A percentile compares a stretch with the other conserved stretches of the same genome.
phyloP scores from a whole-genome alignment of 1,140 invertebrate species.

The Drosophila oshimai region DNA sequence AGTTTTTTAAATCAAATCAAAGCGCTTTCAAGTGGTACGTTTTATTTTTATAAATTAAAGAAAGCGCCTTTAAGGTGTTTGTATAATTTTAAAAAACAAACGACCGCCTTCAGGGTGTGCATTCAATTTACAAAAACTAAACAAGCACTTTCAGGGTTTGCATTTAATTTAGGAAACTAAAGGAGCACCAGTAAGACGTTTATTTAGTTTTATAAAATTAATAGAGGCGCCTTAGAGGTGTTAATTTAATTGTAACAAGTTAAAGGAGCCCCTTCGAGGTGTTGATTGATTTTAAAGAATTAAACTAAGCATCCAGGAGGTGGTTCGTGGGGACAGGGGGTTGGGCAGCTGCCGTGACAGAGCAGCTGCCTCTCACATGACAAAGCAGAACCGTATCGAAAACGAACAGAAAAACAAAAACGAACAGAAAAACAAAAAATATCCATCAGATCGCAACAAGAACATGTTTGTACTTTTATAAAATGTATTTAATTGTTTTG shows the following conservation, averaged over 20 bases:
- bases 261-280: background rate
- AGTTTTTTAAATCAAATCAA: background rate
- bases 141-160: background rate
- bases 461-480: constrained; percentile 70
- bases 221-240: background rate
- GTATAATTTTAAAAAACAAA: background rate
- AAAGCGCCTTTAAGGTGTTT: background rate
- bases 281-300: background rate
- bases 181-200: too few species aligned
- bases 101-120: background rate
- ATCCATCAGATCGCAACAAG: constrained; percentile 22
- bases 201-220: background rate
- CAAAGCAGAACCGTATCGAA: constrained; percentile 43
- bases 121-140: background rate
- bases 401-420: constrained; percentile 3
- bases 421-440: constrained; percentile 19
- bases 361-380: constrained; percentile 38
- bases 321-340: background rate
- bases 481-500: constrained; percentile 70
- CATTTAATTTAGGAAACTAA: background rate
- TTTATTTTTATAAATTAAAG: background rate
- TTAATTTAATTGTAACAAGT: background rate
- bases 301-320: background rate
- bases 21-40: background rate
- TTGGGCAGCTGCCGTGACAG: constrained; percentile 61